Percentiles rank a stretch among this genome's conserved stretches.
phyloP scores from a whole-genome alignment of 2,113 vertebrate species.

The Phoenicopterus ruber region DNA sequence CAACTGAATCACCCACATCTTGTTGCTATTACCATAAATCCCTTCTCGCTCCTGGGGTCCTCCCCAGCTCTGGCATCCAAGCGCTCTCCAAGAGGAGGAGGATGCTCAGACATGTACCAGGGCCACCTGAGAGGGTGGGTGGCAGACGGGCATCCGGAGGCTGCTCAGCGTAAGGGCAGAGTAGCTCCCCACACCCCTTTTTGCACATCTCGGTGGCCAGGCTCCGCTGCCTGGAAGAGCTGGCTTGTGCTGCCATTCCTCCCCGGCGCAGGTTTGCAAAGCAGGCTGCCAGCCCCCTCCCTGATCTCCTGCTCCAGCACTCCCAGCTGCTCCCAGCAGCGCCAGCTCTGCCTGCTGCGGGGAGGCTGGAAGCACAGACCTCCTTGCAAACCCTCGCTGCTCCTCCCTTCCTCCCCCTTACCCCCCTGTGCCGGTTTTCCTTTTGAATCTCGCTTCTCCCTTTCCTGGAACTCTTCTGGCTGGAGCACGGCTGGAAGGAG shows the following conservation, averaged over 20 bases:
- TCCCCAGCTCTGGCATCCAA: background rate
- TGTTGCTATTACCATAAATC: background rate
- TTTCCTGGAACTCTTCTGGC: background rate
- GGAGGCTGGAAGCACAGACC: background rate
- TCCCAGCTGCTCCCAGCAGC: background rate
- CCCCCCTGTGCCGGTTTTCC: accelerated
- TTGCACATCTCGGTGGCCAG: background rate
- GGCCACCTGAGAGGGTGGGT: background rate
- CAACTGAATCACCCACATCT: background rate
- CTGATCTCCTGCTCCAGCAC: background rate
- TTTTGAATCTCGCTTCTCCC: background rate
- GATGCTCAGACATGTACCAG: background rate
- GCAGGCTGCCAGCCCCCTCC: background rate
- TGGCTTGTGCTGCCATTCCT: background rate
- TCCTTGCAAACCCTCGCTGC: background rate
- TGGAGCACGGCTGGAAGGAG: background rate
- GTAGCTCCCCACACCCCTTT: background rate
- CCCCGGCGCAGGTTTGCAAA: background rate
- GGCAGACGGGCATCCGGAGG: accelerated
- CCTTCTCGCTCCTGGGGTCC: background rate
- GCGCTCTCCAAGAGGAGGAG: background rate
- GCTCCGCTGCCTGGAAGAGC: background rate
- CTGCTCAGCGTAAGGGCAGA: background rate
- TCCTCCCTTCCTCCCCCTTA: background rate
- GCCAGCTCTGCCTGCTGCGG: background rate